Evolutionary conservation across 2,113 vertebrate species (phyloP), one percentile per base, ranked within the genome.

Genomic region (Isurus oxyrinchus): DNA sequence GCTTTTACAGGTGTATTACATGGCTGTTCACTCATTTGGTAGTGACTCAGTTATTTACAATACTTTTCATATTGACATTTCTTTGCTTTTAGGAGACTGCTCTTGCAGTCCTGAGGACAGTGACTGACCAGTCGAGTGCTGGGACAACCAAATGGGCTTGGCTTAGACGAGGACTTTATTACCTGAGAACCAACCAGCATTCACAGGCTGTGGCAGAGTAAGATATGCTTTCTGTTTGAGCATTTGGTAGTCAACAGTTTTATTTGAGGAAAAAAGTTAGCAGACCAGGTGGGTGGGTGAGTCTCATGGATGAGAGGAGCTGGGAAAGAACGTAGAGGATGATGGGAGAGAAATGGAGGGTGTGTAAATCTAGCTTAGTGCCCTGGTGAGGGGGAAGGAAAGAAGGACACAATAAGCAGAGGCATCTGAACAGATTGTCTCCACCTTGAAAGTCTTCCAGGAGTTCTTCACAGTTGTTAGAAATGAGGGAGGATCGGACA

Each of bases 111-210:
- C 97, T 99, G 96, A 98, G 98, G 97, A 97, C 98, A 23, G 99
- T 99, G 96, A 99, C 98, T 25, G 98, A 98, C 79, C 98, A 97
- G 97, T 98, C 98, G 0, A 98, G 98, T 61, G 97, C 98, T 87
- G 99, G 99, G 88, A 98, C 98, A 2, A 98, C 98, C 23, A 99
- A 99, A 97, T 99, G 99, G 99, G 99, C 99, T 55, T 99, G 99
- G 99, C 98, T 99, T 97, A 98, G 98, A 96, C 98, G 99, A 97
- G 99, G 99, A 11, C 98, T 99, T 0, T 98, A 99, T 97, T 98
- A 99, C 97, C 97, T 99, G 97, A 99, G 98, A 97, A 97, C 97
- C 27, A 98, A 98, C 88, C 98, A 99, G 61, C 98, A 99, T 66
- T 98, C 98, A 53, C 97, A 98, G 97, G 99, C 99, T 79, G 98